Evolutionary conservation across 2,888 invertebrate genomes (phyloP), one percentile per base, ranked within the genome.

Genomic region (Mantis religiosa): DNA sequence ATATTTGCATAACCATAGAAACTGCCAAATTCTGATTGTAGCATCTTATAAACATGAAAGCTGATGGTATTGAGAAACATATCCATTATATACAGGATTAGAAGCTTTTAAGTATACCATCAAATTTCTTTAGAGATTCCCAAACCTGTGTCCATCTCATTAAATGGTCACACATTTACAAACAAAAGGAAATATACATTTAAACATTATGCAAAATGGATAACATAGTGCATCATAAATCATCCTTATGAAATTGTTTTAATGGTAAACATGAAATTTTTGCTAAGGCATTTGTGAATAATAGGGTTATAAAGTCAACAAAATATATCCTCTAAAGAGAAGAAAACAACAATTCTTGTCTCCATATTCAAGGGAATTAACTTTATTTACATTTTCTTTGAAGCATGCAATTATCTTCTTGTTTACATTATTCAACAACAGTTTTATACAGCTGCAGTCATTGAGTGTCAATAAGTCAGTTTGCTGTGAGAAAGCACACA

Each of bases 311-410:
- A 25, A 0, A 71, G 20, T 71, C 20, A 71, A 71, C 54, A 71
- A 71, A 71, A 20, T 20, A 71, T 71, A 20, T 71, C 2, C 54
- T 71, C 54, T 25, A 71, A 71, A 6, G 54, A 71, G 20, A 71
- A 71, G 20, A 71, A 71, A 71, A 71, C 54, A 54, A 54, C 54
- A n/a, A 85, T 82, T 71, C 41, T 41, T 87, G 41, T 82, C 87
- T 87, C 34, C 87, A 87, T 87, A 87, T 87, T 87, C 87, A 88
- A 88, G 87, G 89, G 89, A 87, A 71, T 88, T 85, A 89, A 90
- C 88, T 88, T 90, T 90, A 90, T 90, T 89, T 90, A 90, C 90
- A 90, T 83, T 89, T 90, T 87, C 89, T 88, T 87, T 89, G 87
- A 90, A 90, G 88, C 88, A 81, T 87, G 88, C 88, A 89, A 86